These are phyloP conservation scores for Synergus japonicus DNA, from an alignment of 2,888 invertebrate species.

Conservation along the genomic window DNA sequence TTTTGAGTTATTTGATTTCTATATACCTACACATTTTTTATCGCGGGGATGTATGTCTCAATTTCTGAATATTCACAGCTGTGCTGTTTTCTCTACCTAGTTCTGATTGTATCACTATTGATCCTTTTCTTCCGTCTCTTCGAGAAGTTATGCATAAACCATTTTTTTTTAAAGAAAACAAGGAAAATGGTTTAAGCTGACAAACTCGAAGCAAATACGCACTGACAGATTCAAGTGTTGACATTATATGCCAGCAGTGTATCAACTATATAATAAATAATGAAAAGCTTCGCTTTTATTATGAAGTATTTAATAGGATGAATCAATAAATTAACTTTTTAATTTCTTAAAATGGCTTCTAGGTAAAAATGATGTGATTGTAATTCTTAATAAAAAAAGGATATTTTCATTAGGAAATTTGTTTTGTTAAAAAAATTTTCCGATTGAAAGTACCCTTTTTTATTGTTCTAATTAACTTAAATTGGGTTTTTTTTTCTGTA, in stretches of 20 bases:
- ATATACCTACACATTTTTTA: neutral
- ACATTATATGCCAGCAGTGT: conserved; percentile 48
- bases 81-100: conserved; percentile 11
- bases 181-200: conserved; percentile 19
- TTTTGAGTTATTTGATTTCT: neutral
- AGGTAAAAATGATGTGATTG: neutral
- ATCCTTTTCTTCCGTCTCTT: conserved; percentile 42
- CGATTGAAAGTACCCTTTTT: no score
- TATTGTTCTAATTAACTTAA: no score
- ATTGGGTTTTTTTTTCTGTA: neutral
- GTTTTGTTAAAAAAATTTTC: neutral
- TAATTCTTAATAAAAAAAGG: neutral
- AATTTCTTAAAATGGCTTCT: neutral
- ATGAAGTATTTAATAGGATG: conserved; percentile 67
- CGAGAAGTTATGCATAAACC: conserved; percentile 1
- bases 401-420: neutral
- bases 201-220: conserved; percentile 46
- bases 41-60: no score
- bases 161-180: conserved; percentile 37
- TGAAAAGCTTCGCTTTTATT: conserved; percentile 73
- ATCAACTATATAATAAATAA: conserved; percentile 62
- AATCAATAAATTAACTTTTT: conserved; percentile 37
- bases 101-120: conserved; percentile 24
- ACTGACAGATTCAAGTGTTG: conserved; percentile 17
- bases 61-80: neutral